Percentiles rank a stretch among this genome's conserved stretches.
These are phyloP conservation scores for Cardiocondyla obscurior DNA, from an alignment of 1,140 invertebrate species.

Conservation along the genomic window DNA sequence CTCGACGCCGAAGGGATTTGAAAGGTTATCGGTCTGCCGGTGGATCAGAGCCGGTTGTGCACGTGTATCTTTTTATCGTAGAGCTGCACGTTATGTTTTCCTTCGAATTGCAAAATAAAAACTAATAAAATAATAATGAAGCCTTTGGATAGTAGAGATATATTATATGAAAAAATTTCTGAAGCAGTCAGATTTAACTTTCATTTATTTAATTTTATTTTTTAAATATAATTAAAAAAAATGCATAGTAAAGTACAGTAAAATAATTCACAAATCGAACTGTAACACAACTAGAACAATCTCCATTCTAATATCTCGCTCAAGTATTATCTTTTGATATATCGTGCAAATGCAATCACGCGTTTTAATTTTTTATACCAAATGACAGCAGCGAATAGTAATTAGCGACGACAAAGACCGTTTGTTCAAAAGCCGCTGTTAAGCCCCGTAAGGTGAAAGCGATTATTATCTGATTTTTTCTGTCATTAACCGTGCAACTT, in stretches of 20 bases:
- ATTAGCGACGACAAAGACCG: slow-evolving; percentile 6
- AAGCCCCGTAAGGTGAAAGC: slow-evolving; percentile 46
- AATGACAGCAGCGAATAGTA: slow-evolving; percentile 17
- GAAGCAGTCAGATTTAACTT: not conserved
- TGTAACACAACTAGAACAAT: too few species aligned
- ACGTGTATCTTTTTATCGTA: slow-evolving; percentile 18
- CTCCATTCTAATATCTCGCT: too few species aligned
- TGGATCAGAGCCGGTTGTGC: slow-evolving; percentile 31
- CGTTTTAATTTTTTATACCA: slow-evolving; percentile 56
- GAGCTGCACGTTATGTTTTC: not conserved
- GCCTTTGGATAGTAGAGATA: not conserved
- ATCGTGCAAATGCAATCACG: not conserved
- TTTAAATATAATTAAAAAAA: not conserved
- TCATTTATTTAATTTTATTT: not conserved
- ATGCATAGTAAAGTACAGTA: not conserved
- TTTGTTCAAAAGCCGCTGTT: slow-evolving; percentile 16
- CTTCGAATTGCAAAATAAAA: not conserved
- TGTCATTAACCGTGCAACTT: slow-evolving; percentile 60
- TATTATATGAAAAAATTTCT: not conserved
- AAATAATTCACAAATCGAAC: not conserved
- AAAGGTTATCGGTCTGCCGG: slow-evolving; percentile 44
- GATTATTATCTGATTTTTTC: slow-evolving; percentile 70
- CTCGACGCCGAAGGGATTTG: slow-evolving; percentile 33
- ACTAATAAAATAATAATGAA: not conserved
- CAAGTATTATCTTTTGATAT: too few species aligned